Percentiles rank a stretch among this genome's conserved stretches.
These are phyloP conservation scores for Bergia sp. DNA, from an alignment of 92 coral and sea anemone species.

Conservation along the genomic window DNA sequence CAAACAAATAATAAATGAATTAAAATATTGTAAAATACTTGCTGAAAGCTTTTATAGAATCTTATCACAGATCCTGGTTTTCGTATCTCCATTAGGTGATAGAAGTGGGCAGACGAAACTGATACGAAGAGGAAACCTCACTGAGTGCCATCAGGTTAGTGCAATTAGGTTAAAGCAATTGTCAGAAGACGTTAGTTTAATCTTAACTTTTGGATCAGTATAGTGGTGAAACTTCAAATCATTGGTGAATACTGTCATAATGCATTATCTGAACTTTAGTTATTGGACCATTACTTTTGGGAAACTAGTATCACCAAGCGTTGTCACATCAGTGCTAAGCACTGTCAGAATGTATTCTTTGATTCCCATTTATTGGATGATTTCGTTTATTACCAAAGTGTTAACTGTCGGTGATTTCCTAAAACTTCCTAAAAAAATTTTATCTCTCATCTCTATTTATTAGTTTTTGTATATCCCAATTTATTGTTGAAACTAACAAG, in stretches of 20 bases:
- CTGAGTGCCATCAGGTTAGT: constrained; percentile 92
- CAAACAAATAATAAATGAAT: too few species aligned
- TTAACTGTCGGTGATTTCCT: too few species aligned
- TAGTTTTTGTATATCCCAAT: too few species aligned
- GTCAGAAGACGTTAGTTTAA: background rate
- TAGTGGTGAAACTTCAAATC: background rate
- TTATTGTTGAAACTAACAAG: too few species aligned
- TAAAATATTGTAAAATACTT: too few species aligned
- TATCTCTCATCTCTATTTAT: background rate
- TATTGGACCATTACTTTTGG: background rate
- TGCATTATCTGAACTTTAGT: background rate
- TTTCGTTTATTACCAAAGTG: too few species aligned
- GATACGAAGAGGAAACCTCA: constrained; percentile 83
- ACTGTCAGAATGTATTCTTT: background rate
- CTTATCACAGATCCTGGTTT: background rate
- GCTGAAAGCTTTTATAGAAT: background rate
- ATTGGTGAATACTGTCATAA: background rate
- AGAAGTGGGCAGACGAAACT: constrained; percentile 91
- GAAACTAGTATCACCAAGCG: background rate
- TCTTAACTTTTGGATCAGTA: background rate
- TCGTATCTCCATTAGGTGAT: constrained; percentile 62
- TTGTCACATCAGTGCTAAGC: background rate
- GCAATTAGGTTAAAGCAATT: constrained; percentile 52
- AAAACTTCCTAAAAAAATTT: background rate
- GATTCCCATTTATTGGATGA: too few species aligned